Evolutionary conservation across 2,113 vertebrate genomes (phyloP).

Genomic region (Sylvicapra grimmia): DNA sequence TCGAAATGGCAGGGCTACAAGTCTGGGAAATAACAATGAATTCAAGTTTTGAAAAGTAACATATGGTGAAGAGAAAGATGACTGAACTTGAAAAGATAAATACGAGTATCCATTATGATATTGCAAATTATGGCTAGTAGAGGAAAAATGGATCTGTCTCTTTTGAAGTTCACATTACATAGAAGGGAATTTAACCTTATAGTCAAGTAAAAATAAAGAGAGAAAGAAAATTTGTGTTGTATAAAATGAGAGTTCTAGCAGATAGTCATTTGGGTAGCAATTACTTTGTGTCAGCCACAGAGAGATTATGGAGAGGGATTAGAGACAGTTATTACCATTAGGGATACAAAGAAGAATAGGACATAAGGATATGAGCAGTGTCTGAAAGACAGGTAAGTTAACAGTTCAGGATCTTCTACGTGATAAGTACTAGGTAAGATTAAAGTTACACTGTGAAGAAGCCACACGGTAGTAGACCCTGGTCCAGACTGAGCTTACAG

Average conservation of each 20-base stretch:
- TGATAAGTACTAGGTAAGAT: background rate
- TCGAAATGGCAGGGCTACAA: conserved; percentile 2
- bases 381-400: background rate
- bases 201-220: background rate
- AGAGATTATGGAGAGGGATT: background rate
- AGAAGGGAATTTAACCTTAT: background rate
- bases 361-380: background rate
- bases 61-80: background rate
- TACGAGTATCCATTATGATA: background rate
- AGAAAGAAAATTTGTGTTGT: background rate
- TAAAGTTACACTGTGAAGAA: background rate
- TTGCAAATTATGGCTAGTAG: background rate
- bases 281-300: background rate
- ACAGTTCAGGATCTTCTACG: background rate
- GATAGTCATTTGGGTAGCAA: background rate
- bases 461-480: background rate
- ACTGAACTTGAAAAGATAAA: conserved; percentile 43
- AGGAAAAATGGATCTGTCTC: background rate
- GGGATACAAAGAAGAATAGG: background rate
- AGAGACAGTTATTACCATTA: background rate
- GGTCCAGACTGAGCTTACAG: background rate
- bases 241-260: background rate
- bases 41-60: conserved; percentile 24
- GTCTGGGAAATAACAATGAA: conserved; percentile 28
- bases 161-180: conserved; percentile 4